Percentiles rank a stretch among this genome's conserved stretches.
These are phyloP conservation scores for Thunnus thynnus DNA, from an alignment of 2,113 vertebrate species.

Conservation along the genomic window DNA sequence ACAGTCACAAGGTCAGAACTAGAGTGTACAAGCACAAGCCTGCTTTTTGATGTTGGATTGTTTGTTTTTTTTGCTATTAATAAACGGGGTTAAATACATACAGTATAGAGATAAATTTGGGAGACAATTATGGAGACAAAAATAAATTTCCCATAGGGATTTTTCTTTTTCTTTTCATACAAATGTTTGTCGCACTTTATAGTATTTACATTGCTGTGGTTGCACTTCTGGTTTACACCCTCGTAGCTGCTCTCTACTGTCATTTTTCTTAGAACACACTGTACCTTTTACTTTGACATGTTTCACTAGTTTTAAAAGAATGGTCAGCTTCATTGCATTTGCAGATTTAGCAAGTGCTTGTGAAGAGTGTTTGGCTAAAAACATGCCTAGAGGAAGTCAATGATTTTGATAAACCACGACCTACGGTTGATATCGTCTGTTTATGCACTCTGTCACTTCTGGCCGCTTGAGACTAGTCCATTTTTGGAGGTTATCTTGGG, in stretches of 20 bases:
- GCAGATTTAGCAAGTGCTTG: background rate
- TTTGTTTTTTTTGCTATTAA: background rate
- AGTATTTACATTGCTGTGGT: background rate
- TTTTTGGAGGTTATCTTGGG: conserved; percentile 64
- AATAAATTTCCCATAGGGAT: too few relatives aligned
- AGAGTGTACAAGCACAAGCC: too few relatives aligned
- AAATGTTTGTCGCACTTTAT: background rate
- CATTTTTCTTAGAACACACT: background rate
- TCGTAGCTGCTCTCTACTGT: background rate
- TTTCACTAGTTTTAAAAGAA: background rate
- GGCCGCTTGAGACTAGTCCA: conserved; percentile 28
- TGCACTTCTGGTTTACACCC: background rate
- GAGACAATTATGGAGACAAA: too few relatives aligned
- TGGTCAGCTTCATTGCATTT: background rate
- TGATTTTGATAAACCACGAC: conserved; percentile 28
- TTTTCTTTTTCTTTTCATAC: background rate
- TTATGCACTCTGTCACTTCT: conserved; percentile 21
- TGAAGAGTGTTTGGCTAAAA: background rate
- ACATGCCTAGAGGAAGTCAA: background rate
- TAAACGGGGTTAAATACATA: background rate
- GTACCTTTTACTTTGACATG: background rate
- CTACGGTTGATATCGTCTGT: background rate
- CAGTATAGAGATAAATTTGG: too few relatives aligned
- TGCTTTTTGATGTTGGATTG: background rate
- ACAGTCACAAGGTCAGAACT: too few relatives aligned